Evolutionary conservation across 2,888 invertebrate species (phyloP).

Genomic region (Phlogophora meticulosa): DNA sequence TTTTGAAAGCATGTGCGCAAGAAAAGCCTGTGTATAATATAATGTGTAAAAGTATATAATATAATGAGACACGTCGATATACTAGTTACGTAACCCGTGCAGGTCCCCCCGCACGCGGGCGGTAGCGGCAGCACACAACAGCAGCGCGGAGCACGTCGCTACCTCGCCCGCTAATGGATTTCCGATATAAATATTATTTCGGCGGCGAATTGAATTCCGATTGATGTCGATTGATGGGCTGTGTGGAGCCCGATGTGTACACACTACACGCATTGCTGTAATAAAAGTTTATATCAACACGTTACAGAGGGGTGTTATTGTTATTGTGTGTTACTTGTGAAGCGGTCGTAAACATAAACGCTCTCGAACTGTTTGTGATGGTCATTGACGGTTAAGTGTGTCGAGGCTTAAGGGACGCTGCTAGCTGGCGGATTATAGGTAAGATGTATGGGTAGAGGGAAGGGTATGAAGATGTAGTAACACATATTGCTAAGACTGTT

Average conservation of each 20-base stretch:
- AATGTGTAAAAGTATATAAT: too few species aligned
- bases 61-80: background rate
- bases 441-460: background rate
- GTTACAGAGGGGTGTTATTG: background rate
- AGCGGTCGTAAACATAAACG: background rate
- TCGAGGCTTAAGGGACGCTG: too few species aligned
- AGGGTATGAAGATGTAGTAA: background rate
- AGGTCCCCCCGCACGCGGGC: background rate
- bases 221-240: constrained; percentile 59
- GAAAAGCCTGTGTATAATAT: background rate
- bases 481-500: too few species aligned
- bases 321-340: constrained; percentile 3
- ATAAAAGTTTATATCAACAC: constrained; percentile 18
- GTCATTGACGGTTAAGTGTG: background rate
- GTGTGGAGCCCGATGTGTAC: constrained; percentile 25
- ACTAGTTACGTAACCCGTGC: constrained; percentile 30
- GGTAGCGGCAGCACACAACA: constrained; percentile 21
- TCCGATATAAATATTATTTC: constrained; percentile 69
- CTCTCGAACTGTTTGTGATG: background rate
- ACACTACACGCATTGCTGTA: background rate
- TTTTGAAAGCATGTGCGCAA: background rate
- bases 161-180: constrained; percentile 62
- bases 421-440: too few species aligned
- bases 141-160: constrained; percentile 34
- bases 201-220: constrained; percentile 60